Base-by-base conservation (phyloP, 2,888 invertebrate species). In the Dicyrtomina minuta region DNA sequence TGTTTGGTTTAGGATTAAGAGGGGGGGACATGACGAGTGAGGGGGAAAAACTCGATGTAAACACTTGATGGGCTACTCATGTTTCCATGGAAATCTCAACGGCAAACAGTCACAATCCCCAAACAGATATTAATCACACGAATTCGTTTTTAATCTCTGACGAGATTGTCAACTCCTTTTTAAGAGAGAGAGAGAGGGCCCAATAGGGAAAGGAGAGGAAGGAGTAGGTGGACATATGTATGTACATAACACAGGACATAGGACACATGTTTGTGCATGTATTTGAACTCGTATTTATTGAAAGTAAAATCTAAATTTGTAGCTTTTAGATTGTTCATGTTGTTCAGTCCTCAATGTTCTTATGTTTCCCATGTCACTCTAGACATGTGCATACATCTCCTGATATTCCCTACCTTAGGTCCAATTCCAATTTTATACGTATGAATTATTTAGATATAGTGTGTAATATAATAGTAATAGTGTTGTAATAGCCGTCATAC, bases 81-180 rank as follows among this genome's bases (percentile, higher is more conserved):
- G 74, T 74, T 74, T 74, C 71, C 72, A 68, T 68, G 59, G 71
- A 72, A 74, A 74, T 72, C 72, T 73, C 69, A 66, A 61, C 58
- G 62, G 71, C 72, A 74, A 72, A 74, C 72, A 74, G 59, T 66
- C 60, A 56, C 65, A 74, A 74, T 72, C 74, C 72, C 70, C 69
- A 65, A 71, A 70, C 70, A 67, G 72, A 74, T 71, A 74, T 74
- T 74, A 72, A 74, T 74, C 74, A 74, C 74, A 74, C 74, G 74
- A 74, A 73, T 71, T 69, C 69, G 41, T 66, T 69, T 70, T 69
- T 72, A 72, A 72, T 72, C 71, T 71, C 72, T 65, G 62, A 60
- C 72, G 65, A 71, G 66, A 68, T 68, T 71, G 71, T 71, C 71
- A 71, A 71, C 68, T 65, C 65, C 56, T 65, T 65, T 65, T 65